A percentile compares a stretch with the other conserved stretches of the same genome.
Conservation (phyloP, 2,113 vertebrate genomes). For the Opisthocomus hoazin region DNA sequence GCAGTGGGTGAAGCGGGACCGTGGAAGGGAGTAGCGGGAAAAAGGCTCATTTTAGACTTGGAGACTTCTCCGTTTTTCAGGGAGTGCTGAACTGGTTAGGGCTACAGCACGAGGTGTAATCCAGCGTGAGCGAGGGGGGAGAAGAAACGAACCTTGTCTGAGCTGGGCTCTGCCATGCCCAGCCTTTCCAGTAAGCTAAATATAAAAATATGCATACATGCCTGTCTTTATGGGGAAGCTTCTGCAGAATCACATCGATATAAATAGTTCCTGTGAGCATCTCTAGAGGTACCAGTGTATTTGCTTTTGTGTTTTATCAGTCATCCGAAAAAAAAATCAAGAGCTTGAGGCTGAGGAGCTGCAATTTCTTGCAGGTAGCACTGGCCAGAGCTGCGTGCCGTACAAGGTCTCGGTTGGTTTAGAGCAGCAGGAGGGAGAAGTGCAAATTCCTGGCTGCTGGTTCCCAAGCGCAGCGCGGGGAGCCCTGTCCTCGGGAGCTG, state of each 20-base stretch:
- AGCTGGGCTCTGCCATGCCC: neutral
- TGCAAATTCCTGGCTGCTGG: neutral
- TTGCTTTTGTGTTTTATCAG: neutral
- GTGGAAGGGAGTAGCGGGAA: neutral
- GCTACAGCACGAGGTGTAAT: neutral
- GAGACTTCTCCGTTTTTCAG: neutral
- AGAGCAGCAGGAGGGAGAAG: neutral
- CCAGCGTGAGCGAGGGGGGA: neutral
- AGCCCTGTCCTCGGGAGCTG: neutral
- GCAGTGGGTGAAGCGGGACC: neutral
- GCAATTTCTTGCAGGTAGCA: neutral
- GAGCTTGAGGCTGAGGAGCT: neutral
- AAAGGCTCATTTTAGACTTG: neutral
- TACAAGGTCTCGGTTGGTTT: neutral
- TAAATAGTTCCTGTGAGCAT: conserved; percentile 20
- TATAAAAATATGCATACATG: neutral
- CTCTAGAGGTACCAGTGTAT: neutral
- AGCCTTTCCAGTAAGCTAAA: neutral
- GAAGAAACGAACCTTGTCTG: neutral
- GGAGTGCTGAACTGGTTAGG: neutral
- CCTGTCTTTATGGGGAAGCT: conserved; percentile 1
- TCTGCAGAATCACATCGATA: neutral
- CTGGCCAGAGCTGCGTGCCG: neutral
- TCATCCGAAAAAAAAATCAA: neutral
- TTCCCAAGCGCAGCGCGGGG: no score